These are phyloP conservation scores for Helicolenus hilgendorfi DNA, from an alignment of 2,797 vertebrate genomes.

Conservation along the genomic window DNA sequence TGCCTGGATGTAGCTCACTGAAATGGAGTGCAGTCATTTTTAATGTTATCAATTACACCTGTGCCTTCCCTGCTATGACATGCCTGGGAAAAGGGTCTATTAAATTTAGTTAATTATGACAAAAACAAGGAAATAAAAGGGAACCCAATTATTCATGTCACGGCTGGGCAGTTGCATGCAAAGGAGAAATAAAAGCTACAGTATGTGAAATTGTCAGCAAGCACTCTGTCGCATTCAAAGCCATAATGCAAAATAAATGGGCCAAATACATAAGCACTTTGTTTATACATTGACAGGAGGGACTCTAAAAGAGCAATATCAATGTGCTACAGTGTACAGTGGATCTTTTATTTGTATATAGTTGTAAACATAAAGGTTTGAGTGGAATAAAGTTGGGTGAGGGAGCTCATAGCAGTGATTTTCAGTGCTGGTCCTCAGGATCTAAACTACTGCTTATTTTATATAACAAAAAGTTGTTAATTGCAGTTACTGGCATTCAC, in stretches of 20 bases:
- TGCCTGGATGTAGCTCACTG: not conserved
- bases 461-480: constrained; percentile 10
- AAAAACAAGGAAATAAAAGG: not conserved
- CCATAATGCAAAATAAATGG: not conserved
- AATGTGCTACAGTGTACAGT: not conserved
- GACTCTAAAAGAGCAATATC: not conserved
- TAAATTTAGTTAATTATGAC: not conserved
- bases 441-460: not conserved
- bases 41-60: not conserved
- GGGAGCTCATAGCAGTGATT: not conserved
- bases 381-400: not conserved
- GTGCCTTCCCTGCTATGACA: not conserved
- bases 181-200: not conserved
- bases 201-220: not conserved
- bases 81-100: not conserved
- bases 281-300: not conserved
- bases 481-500: constrained; percentile 6
- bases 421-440: not conserved
- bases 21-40: not conserved
- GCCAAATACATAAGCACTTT: not conserved
- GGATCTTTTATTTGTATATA: not conserved
- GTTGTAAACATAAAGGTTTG: not conserved
- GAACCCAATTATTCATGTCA: not conserved
- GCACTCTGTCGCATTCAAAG: not conserved
- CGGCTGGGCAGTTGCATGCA: not conserved